These are phyloP conservation scores for Dasypolia templi DNA, from an alignment of 2,888 invertebrate species.

Conservation along the genomic window DNA sequence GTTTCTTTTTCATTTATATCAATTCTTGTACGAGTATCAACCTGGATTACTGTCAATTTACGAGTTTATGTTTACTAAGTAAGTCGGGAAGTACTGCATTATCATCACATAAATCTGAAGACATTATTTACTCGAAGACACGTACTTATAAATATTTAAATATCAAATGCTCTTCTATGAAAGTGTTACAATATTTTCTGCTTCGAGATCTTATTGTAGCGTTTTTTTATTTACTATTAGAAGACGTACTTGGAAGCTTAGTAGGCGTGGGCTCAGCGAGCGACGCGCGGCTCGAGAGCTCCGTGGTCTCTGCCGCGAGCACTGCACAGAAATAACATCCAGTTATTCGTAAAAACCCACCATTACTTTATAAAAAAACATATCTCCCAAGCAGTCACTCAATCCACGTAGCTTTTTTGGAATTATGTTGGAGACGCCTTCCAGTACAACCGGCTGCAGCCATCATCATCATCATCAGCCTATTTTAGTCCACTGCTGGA, in stretches of 20 bases:
- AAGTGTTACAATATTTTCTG: constrained; percentile 6
- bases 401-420: neutral
- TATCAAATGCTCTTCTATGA: neutral
- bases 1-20: neutral
- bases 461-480: no score
- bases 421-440: no score
- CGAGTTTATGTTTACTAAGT: neutral
- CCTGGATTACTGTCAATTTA: neutral
- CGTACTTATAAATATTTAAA: neutral
- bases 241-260: constrained; percentile 91
- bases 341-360: constrained; percentile 70
- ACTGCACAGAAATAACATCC: constrained; percentile 89
- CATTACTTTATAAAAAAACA: constrained; percentile 22
- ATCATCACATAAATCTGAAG: neutral
- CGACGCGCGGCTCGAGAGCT: constrained; percentile 87
- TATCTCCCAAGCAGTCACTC: constrained; percentile 1
- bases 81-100: neutral
- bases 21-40: constrained; percentile 4
- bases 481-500: no score
- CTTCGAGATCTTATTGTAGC: constrained; percentile 84
- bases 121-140: neutral
- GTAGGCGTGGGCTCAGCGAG: constrained; percentile 90
- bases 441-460: neutral
- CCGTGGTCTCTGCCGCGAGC: constrained; percentile 85
- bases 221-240: constrained; percentile 70